Percentiles rank a stretch among this genome's conserved stretches.
Conservation (phyloP, 2,888 invertebrate species). For the Cataglyphis altisquamis region DNA sequence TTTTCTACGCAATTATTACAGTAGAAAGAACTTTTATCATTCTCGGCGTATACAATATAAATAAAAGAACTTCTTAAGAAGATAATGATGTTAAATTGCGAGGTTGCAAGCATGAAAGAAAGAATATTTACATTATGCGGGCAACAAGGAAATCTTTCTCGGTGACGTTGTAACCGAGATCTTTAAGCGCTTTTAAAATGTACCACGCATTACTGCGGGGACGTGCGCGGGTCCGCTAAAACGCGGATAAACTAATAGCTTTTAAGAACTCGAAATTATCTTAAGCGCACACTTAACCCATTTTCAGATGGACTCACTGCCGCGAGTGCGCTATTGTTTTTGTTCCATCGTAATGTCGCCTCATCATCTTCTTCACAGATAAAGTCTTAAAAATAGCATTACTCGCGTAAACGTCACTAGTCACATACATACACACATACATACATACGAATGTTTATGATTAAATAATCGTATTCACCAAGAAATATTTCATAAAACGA, state of each 20-base stretch:
- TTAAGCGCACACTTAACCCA: conserved; percentile 81
- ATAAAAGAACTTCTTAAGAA: conserved; percentile 7
- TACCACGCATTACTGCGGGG: conserved; percentile 47
- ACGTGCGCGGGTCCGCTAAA: conserved; percentile 25
- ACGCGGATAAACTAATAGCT: conserved; percentile 76
- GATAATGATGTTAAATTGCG: conserved; percentile 44
- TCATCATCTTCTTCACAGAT: conserved; percentile 45
- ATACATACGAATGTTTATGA: background rate
- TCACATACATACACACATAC: no score
- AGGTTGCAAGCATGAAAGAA: conserved; percentile 18
- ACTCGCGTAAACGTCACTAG: background rate
- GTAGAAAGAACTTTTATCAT: conserved; percentile 18
- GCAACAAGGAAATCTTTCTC: conserved; percentile 27
- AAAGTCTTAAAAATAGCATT: background rate
- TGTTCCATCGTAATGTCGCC: conserved; percentile 74
- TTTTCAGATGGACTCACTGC: conserved; percentile 80
- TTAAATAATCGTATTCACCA: background rate
- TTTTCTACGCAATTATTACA: background rate
- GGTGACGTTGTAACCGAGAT: conserved; percentile 20
- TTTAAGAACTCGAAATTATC: conserved; percentile 80
- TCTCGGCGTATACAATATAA: conserved; percentile 9
- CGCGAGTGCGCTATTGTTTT: conserved; percentile 78
- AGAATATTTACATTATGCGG: conserved; percentile 33
- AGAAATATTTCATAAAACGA: background rate
- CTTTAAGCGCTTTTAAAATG: conserved; percentile 48